Percentiles rank a stretch among this genome's conserved stretches.
Conservation (phyloP, 1,140 invertebrate species). For the Chrysomallon squamiferum region DNA sequence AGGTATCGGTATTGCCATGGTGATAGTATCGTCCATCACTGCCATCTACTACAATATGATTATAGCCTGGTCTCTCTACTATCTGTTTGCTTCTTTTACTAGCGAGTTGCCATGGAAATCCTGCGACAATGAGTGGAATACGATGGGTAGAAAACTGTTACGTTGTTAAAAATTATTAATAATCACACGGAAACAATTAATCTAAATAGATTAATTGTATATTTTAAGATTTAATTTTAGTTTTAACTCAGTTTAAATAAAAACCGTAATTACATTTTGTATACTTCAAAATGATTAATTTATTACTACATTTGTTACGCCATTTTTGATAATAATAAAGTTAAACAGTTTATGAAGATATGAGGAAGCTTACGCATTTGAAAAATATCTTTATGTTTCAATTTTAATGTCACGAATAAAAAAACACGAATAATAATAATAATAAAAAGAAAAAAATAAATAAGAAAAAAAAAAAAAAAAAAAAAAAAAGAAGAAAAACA, state of each 20-base stretch:
- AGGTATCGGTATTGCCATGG: conserved; percentile 53
- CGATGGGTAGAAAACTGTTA: conserved; percentile 18
- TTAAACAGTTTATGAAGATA: too few species aligned
- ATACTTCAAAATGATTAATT: too few species aligned
- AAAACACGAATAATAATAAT: too few species aligned
- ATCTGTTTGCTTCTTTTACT: conserved; percentile 70
- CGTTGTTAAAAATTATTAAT: neutral
- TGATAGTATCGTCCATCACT: conserved; percentile 40
- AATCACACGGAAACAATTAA: neutral
- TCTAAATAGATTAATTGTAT: neutral
- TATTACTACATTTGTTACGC: too few species aligned
- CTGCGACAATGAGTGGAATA: conserved; percentile 67
- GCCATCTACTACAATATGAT: conserved; percentile 96
- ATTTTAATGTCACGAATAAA: too few species aligned
- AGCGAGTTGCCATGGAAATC: conserved; percentile 87
- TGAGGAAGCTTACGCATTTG: too few species aligned
- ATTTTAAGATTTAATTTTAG: neutral
- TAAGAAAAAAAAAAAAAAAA: too few species aligned
- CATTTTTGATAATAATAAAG: too few species aligned
- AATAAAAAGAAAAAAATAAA: too few species aligned
- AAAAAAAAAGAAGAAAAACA: too few species aligned
- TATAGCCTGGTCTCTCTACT: conserved; percentile 96
- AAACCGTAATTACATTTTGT: neutral
- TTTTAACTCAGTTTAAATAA: neutral
- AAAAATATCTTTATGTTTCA: too few species aligned